phyloP scores from a whole-genome alignment of 2,113 vertebrate genomes.

The Indicator indicator region DNA sequence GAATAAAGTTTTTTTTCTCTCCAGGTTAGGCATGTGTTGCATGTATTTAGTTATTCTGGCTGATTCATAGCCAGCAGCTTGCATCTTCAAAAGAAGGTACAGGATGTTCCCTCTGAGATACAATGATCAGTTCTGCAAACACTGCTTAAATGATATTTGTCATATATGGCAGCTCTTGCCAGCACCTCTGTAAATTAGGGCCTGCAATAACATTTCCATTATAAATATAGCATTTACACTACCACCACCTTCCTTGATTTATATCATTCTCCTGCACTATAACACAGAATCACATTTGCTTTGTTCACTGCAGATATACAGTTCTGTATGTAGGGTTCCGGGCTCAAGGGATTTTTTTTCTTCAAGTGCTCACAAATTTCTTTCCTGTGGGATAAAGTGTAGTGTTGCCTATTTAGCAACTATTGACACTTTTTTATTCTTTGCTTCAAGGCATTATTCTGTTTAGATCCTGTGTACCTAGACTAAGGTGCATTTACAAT shows the following conservation, averaged over 20 bases:
- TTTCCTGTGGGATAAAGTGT: not conserved
- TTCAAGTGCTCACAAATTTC: constrained; percentile 54
- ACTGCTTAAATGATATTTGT: constrained; percentile 39
- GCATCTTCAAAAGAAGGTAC: constrained; percentile 49
- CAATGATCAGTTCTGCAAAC: constrained; percentile 50
- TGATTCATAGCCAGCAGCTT: constrained; percentile 50
- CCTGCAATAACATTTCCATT: constrained; percentile 62
- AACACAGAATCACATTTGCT: constrained; percentile 44
- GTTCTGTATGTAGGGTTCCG: not conserved
- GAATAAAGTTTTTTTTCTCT: constrained; percentile 37
- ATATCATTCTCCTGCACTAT: not conserved
- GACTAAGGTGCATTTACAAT: constrained; percentile 7
- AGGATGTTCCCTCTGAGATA: constrained; percentile 41
- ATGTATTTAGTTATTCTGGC: constrained; percentile 39
- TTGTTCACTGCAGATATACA: constrained; percentile 15
- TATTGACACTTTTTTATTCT: constrained; percentile 39
- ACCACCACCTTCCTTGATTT: constrained; percentile 61
- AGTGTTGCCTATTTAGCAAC: constrained; percentile 33
- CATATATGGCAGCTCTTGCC: constrained; percentile 16
- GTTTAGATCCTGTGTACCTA: not conserved
- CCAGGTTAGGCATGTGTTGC: constrained; percentile 28
- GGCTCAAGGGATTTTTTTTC: constrained; percentile 30
- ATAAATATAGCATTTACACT: constrained; percentile 61
- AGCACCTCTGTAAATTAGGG: constrained; percentile 28
- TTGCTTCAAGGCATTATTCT: constrained; percentile 13